Evolutionary conservation across 2,797 vertebrate species (phyloP).

Genomic region (Catostomus latipinnis): DNA sequence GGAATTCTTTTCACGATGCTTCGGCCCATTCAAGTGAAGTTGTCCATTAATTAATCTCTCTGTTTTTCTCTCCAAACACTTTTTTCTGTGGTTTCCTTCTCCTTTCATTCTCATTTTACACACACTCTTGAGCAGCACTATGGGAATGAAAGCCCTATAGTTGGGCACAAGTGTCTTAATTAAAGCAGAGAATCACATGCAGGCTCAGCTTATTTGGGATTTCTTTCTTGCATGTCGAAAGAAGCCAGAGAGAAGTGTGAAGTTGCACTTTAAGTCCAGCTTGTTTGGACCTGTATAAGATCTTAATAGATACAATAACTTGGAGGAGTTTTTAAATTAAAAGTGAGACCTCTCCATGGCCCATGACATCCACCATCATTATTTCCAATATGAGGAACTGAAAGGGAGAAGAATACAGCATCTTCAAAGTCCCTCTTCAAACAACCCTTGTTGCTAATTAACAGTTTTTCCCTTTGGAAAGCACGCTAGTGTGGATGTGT

Average conservation of each 20-base stretch:
- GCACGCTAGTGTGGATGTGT: slow-evolving; percentile 22
- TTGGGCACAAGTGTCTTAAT: slow-evolving; percentile 68
- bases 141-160: slow-evolving; percentile 62
- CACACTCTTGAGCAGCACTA: slow-evolving; percentile 61
- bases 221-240: slow-evolving; percentile 62
- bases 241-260: slow-evolving; percentile 67
- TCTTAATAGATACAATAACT: slow-evolving; percentile 74
- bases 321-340: slow-evolving; percentile 72
- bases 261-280: slow-evolving; percentile 67
- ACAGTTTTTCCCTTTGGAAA: slow-evolving; percentile 60
- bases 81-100: slow-evolving; percentile 50
- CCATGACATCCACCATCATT: slow-evolving; percentile 66
- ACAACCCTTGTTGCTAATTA: slow-evolving; percentile 73
- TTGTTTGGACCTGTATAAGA: slow-evolving; percentile 72
- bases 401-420: slow-evolving; percentile 63
- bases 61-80: slow-evolving; percentile 66
- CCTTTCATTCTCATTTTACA: slow-evolving; percentile 59
- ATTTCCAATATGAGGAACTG: slow-evolving; percentile 61
- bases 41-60: slow-evolving; percentile 67
- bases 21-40: slow-evolving; percentile 54
- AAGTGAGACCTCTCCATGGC: slow-evolving; percentile 70
- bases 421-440: slow-evolving; percentile 75
- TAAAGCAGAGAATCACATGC: slow-evolving; percentile 63
- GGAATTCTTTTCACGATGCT: slow-evolving; percentile 4
- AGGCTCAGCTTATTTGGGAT: slow-evolving; percentile 68